Evolutionary conservation across 2,888 invertebrate species (phyloP).

Genomic region (Diogma glabrata): DNA sequence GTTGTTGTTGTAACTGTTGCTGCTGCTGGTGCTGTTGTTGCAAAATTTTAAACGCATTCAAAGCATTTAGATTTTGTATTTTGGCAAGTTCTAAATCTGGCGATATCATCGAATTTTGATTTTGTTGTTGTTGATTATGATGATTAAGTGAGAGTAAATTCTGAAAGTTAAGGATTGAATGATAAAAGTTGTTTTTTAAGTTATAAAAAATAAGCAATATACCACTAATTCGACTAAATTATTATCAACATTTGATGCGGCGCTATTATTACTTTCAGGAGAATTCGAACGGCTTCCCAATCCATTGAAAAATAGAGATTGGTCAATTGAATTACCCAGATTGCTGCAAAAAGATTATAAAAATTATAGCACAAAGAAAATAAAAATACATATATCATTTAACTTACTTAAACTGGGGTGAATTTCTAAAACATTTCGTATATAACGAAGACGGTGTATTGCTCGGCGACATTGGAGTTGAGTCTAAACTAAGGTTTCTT

Average conservation of each 20-base stretch:
- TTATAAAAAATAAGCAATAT: neutral
- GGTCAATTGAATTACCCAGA: constrained; percentile 26
- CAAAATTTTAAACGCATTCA: constrained; percentile 30
- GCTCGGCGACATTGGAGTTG: constrained; percentile 37
- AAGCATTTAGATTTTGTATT: constrained; percentile 31
- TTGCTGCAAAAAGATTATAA: constrained; percentile 20
- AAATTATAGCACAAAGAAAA: constrained; percentile 5
- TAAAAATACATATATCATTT: constrained; percentile 1
- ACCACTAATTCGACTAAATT: constrained; percentile 34
- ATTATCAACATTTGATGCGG: constrained; percentile 29
- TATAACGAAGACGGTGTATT: constrained; percentile 36
- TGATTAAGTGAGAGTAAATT: constrained; percentile 17
- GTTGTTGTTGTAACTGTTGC: constrained; percentile 13
- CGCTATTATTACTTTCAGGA: constrained; percentile 34
- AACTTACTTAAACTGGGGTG: constrained; percentile 34
- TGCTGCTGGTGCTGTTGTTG: constrained; percentile 30
- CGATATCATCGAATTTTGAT: constrained; percentile 19
- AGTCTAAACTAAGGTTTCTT: constrained; percentile 38
- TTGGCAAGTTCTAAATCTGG: constrained; percentile 31
- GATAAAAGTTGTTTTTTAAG: neutral
- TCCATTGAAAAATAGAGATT: constrained; percentile 17
- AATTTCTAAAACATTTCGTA: constrained; percentile 35
- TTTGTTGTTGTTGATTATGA: constrained; percentile 23
- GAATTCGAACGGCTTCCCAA: constrained; percentile 33
- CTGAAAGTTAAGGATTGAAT: neutral